phyloP scores from a whole-genome alignment of 2,113 vertebrate genomes.

The Neolamprologus cancellatus region DNA sequence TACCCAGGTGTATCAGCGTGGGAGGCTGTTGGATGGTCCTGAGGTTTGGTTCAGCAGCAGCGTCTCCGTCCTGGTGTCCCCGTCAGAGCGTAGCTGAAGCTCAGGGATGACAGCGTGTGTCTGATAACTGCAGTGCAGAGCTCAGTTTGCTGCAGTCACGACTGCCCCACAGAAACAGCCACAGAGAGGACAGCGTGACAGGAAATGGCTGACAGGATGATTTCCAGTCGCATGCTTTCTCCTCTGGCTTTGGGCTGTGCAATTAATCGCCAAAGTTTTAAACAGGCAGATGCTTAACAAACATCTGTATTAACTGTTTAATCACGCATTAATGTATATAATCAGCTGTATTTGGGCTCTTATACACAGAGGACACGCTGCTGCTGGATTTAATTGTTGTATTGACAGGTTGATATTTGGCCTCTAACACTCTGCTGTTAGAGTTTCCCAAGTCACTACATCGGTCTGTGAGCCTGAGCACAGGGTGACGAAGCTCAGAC shows the following conservation, averaged over 20 bases:
- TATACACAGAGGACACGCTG: not conserved
- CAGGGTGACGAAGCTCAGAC: not conserved
- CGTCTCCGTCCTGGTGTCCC: not conserved
- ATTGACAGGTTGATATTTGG: not conserved
- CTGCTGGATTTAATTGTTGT: not conserved
- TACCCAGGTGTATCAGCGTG: not conserved
- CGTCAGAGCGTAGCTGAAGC: not conserved
- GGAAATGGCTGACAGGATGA: slow-evolving; percentile 22
- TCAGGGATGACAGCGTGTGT: not conserved
- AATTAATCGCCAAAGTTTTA: not conserved
- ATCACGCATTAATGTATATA: not conserved
- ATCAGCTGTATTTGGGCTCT: not conserved
- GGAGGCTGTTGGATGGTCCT: not conserved
- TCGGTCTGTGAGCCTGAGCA: not conserved
- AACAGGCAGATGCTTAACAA: not conserved
- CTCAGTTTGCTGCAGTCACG: slow-evolving; percentile 61
- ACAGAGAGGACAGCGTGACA: slow-evolving; percentile 33
- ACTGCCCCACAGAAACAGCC: slow-evolving; percentile 43
- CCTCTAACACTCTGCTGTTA: not conserved
- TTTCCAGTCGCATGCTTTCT: not conserved
- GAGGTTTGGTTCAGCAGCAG: not conserved
- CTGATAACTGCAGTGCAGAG: slow-evolving; percentile 42
- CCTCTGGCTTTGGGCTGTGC: not conserved
- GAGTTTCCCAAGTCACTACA: not conserved
- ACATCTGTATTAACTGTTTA: not conserved